Conservation (phyloP, 2,113 vertebrate species). For the Cebus imitator region DNA sequence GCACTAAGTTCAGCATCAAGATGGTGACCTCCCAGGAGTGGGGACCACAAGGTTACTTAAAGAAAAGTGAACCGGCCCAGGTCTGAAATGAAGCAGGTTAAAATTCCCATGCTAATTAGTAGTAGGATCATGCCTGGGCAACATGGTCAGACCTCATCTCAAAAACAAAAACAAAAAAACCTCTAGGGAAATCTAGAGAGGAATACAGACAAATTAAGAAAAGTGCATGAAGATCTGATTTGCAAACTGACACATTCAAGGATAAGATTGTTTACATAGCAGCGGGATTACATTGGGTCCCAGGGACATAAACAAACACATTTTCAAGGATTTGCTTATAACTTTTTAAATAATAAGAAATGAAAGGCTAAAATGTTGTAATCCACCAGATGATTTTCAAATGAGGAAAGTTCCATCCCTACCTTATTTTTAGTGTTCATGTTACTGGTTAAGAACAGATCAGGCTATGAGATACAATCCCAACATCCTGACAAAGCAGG, state of each 20-base stretch:
- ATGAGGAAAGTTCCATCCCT: not conserved
- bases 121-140: too few species aligned
- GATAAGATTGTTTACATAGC: not conserved
- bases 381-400: not conserved
- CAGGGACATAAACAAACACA: not conserved
- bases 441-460: not conserved
- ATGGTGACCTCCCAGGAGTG: too few species aligned
- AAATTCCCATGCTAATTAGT: too few species aligned
- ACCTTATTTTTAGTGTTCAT: constrained; percentile 7
- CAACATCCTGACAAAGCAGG: not conserved
- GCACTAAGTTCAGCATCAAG: too few species aligned
- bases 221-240: not conserved
- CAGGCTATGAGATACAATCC: not conserved
- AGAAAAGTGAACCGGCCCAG: too few species aligned
- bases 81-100: too few species aligned
- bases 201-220: not conserved
- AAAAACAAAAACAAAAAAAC: too few species aligned
- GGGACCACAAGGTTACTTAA: too few species aligned
- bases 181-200: too few species aligned
- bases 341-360: constrained; percentile 15
- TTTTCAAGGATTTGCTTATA: not conserved
- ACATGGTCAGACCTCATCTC: too few species aligned
- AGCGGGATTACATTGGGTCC: not conserved
- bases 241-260: not conserved
- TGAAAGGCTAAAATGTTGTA: constrained; percentile 1